These are phyloP conservation scores for Holocentrus rufus DNA, from an alignment of 2,797 vertebrate species.

Conservation along the genomic window DNA sequence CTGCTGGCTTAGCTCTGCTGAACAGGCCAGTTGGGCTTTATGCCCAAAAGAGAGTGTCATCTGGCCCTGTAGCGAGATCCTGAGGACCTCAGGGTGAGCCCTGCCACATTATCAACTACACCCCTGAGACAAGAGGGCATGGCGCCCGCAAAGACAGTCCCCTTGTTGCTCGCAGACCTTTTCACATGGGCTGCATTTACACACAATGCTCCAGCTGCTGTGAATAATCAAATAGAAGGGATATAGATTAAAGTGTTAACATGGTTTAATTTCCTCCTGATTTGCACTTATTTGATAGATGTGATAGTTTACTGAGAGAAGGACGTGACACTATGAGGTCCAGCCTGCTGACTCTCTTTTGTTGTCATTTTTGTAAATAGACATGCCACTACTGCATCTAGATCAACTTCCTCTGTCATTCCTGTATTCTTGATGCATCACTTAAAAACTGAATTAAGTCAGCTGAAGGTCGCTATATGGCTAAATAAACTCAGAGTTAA, in stretches of 20 bases:
- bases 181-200: background rate
- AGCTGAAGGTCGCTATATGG: no score
- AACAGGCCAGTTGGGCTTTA: conserved; percentile 61
- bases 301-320: no score
- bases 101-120: conserved; percentile 55
- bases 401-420: background rate
- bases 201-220: background rate
- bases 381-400: background rate
- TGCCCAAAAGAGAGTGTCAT: conserved; percentile 62
- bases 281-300: no score
- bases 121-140: conserved; percentile 53
- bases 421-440: background rate
- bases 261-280: background rate
- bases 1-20: conserved; percentile 52
- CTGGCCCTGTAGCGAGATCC: conserved; percentile 46
- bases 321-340: no score
- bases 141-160: conserved; percentile 1
- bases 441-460: no score
- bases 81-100: conserved; percentile 49
- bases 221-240: background rate
- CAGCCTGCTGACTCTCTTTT: background rate
- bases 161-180: background rate
- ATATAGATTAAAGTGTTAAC: background rate
- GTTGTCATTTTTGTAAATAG: background rate
- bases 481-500: background rate